Evolutionary conservation across 2,888 invertebrate genomes (phyloP).

Genomic region (Agrilus cyanescens): DNA sequence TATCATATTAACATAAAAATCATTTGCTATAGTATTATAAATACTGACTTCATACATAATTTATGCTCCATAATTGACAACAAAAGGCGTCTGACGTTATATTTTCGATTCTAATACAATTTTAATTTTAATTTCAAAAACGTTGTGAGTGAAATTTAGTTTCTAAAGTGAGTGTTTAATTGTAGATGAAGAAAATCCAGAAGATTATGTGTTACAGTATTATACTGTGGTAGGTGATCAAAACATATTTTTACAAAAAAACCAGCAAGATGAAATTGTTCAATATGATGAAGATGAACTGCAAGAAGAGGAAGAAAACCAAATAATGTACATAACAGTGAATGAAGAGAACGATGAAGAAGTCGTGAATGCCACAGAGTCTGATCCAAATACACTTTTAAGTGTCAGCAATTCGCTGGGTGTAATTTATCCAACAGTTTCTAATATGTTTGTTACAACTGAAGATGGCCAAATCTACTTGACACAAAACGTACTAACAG

Average conservation of each 20-base stretch:
- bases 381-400: slow-evolving; percentile 10
- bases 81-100: no score
- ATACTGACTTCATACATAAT: no score
- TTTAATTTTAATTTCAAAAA: no score
- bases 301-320: slow-evolving; percentile 7
- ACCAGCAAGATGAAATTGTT: slow-evolving; percentile 11
- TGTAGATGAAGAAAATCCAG: slow-evolving; percentile 9
- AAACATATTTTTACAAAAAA: slow-evolving; percentile 8
- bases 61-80: no score
- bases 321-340: slow-evolving; percentile 8
- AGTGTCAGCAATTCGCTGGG: slow-evolving; percentile 1
- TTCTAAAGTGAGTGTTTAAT: no score
- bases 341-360: slow-evolving; percentile 25
- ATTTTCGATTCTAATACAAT: no score
- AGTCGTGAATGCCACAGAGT: slow-evolving; percentile 22
- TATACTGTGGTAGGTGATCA: slow-evolving; percentile 20
- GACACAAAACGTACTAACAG: slow-evolving; percentile 10
- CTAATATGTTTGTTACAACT: slow-evolving; percentile 16
- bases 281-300: slow-evolving; percentile 14
- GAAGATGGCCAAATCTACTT: slow-evolving; percentile 20
- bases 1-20: not conserved
- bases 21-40: no score
- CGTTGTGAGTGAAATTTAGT: no score
- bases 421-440: slow-evolving; percentile 3
- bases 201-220: slow-evolving; percentile 19